Base-by-base conservation (phyloP, 2,797 vertebrate species). In the Gymnothorax reevesii region DNA sequence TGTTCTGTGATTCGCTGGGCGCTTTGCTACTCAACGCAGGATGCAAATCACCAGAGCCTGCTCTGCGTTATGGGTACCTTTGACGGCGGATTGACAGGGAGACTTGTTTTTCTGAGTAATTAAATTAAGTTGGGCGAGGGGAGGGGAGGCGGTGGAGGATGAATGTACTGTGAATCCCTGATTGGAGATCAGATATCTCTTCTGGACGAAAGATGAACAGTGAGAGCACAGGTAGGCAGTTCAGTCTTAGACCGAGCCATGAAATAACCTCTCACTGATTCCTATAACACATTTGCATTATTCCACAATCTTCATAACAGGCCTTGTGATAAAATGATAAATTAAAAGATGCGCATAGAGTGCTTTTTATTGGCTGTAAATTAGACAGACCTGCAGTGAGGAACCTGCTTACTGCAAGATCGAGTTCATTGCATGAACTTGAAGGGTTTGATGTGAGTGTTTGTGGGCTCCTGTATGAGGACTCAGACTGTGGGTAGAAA, bases 71-170 rank as follows among this genome's bases (percentile, higher is more conserved):
- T n/a, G 57, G 9, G 71, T 27, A 49, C 33, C 33, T 1, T 42
- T 42, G 33, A 42, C 33, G 33, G 52, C 33, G 17, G 62, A 33
- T 59, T 79, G 64, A 82, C 7, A 42, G 82, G 69, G n/a, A 75
- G 82, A 66, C 80, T 75, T 59, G 62, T 59, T 87, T 59, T 85
- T 83, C 22, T 22, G 55, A 85, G 54, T 71, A 27, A 60, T 83
- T 57, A 75, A 75, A 62, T 33, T 6, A 57, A 73, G 69, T n/a
- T 52, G 15, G 25, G 71, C 27, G 27, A 27, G 27, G 69, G 71
- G 71, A 33, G 71, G 27, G 27, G 15, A 22, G n/a, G n/a, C n/a
- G n/a, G 59, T 60, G 59, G 62, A 7, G 60, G 54, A 15, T 3
- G 62, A 69, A 20, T 84, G 52, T 52, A 84, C 33, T 2, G 42